Percentiles rank a stretch among this genome's conserved stretches.
Conservation (phyloP, 2,888 invertebrate species). For the Teinopalpus imperialis region DNA sequence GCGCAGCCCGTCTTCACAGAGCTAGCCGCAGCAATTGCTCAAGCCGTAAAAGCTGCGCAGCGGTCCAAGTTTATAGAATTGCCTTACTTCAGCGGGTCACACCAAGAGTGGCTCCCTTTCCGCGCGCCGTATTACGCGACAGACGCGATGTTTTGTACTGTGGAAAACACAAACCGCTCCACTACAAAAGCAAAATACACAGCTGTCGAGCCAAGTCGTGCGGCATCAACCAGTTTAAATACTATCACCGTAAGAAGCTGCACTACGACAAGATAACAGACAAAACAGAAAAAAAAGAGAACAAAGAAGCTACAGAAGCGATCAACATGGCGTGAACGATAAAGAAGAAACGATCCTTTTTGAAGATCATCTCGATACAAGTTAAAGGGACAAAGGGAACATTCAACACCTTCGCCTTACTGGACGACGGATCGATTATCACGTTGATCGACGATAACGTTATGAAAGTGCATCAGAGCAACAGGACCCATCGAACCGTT, state of each 20-base stretch:
- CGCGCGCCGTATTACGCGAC: conserved; percentile 1
- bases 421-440: conserved; percentile 29
- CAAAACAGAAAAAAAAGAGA: too few species aligned
- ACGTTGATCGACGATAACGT: conserved; percentile 20
- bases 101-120: conserved; percentile 14
- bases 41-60: conserved; percentile 2
- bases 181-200: background rate
- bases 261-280: too few species aligned
- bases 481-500: conserved; percentile 21
- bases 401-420: conserved; percentile 21
- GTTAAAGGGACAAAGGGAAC: too few species aligned
- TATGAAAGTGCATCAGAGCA: conserved; percentile 18
- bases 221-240: too few species aligned
- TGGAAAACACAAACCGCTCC: conserved; percentile 1
- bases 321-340: too few species aligned
- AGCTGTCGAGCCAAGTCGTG: too few species aligned
- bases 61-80: background rate
- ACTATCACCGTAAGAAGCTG: too few species aligned
- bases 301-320: too few species aligned
- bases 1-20: too few species aligned
- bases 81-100: conserved; percentile 8
- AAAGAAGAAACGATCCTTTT: too few species aligned
- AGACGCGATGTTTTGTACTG: background rate
- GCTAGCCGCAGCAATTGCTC: background rate
- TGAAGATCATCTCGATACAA: too few species aligned